Evolutionary conservation across 2,113 vertebrate genomes (phyloP).

Genomic region (Neolamprologus longior): DNA sequence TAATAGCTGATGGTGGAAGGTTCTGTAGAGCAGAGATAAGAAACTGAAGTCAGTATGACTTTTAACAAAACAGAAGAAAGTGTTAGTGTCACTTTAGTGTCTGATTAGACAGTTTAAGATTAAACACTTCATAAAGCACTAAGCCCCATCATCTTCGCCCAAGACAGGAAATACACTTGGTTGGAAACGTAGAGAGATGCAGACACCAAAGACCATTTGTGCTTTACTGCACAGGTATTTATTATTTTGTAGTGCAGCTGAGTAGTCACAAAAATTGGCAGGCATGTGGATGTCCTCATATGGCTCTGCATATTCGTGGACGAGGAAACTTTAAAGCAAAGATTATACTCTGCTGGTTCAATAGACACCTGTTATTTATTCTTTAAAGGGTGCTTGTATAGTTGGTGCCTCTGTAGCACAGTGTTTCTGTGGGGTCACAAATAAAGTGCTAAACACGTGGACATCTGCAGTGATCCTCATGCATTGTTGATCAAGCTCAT

Average conservation of each 20-base stretch:
- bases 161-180: neutral
- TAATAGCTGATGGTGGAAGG: slow-evolving; percentile 79
- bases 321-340: neutral
- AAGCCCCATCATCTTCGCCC: neutral
- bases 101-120: neutral
- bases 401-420: neutral
- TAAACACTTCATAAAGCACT: neutral
- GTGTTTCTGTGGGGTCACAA: neutral
- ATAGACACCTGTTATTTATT: neutral
- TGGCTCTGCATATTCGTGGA: neutral
- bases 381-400: neutral
- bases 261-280: neutral
- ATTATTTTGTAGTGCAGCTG: neutral
- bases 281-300: neutral
- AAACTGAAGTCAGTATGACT: neutral
- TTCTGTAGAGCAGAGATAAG: slow-evolving; percentile 67
- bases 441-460: neutral
- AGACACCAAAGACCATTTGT: neutral
- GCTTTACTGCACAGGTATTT: neutral
- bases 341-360: neutral
- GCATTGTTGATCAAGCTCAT: neutral
- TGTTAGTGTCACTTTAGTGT: neutral
- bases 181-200: neutral
- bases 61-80: neutral
- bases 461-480: neutral